A percentile compares a stretch with the other conserved stretches of the same genome.
These are phyloP conservation scores for Microplitis demolitor DNA, from an alignment of 1,140 invertebrate genomes.

Conservation along the genomic window DNA sequence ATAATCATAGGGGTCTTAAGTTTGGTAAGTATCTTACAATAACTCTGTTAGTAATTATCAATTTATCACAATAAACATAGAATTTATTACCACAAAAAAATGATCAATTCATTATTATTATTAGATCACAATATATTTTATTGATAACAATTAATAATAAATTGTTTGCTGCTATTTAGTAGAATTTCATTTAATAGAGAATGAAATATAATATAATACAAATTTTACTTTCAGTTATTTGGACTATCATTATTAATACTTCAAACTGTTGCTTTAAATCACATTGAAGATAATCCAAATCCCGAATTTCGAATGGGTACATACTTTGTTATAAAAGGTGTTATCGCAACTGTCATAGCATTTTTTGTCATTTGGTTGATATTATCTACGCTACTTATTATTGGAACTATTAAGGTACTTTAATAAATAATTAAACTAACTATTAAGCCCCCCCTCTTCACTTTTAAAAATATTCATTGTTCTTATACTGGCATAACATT, in stretches of 20 bases:
- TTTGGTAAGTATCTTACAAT: constrained; percentile 57
- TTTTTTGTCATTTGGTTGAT: neutral
- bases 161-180: too few relatives aligned
- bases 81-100: too few relatives aligned
- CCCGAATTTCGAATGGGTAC: neutral
- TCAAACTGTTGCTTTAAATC: neutral
- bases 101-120: too few relatives aligned
- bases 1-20: constrained; percentile 66
- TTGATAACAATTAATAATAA: too few relatives aligned
- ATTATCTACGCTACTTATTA: neutral
- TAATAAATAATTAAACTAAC: too few relatives aligned
- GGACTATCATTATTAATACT: neutral
- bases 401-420: neutral
- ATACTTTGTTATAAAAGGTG: neutral
- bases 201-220: too few relatives aligned
- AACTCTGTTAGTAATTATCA: neutral
- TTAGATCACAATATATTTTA: too few relatives aligned
- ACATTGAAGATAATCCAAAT: neutral
- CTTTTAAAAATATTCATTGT: neutral
- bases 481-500: too few relatives aligned
- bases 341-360: neutral
- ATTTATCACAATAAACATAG: too few relatives aligned
- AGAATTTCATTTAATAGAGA: too few relatives aligned
- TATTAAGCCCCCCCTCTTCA: neutral
- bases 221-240: neutral